Base-by-base conservation (phyloP, 2,888 invertebrate species). In the Leucophenga maculata region DNA sequence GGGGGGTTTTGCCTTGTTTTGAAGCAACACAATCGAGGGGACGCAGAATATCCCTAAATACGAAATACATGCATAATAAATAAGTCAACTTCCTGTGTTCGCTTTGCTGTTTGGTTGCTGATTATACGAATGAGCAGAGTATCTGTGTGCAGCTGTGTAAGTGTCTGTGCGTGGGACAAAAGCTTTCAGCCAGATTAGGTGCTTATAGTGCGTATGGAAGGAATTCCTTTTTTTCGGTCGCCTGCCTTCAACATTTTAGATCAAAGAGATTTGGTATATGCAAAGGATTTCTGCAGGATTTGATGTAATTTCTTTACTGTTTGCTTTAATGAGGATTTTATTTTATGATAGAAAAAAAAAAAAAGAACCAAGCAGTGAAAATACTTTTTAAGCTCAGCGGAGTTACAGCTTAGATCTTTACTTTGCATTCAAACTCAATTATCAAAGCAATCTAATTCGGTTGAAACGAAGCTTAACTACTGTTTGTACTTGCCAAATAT, bases 371-470 rank as follows among this genome's bases (percentile, higher is more conserved):
- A 39, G 39, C 3, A 8, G 3, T 72, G 26, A 54, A 66, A 67
- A 64, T 54, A 70, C 22, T 46, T 31, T 73, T 71, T 69, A 54
- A n/a, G 26, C 68, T 50, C 31, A 48, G 20, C 18, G 39, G 46
- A 26, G 55, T 70, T 71, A 57, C 22, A 39, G 3, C 11, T 39
- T 39, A 39, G 8, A 39, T 39, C 39, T 39, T 16, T 60, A 16
- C 20, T 62, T 32, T 31, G 16, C 31, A 31, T 32, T 60, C 6
- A n/a, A 62, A 71, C 77, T 69, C 77, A 81, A 81, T 79, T 79
- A 79, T 72, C 72, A 64, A 68, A 68, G 72, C 74, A 79, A 81
- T 79, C 78, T n/a, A n/a, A n/a, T n/a, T n/a, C n/a, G n/a, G n/a
- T n/a, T n/a, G n/a, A n/a, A n/a, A n/a, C n/a, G n/a, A n/a, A n/a